Conservation (phyloP, 2,797 vertebrate species). For the Crocidura indochinensis region DNA sequence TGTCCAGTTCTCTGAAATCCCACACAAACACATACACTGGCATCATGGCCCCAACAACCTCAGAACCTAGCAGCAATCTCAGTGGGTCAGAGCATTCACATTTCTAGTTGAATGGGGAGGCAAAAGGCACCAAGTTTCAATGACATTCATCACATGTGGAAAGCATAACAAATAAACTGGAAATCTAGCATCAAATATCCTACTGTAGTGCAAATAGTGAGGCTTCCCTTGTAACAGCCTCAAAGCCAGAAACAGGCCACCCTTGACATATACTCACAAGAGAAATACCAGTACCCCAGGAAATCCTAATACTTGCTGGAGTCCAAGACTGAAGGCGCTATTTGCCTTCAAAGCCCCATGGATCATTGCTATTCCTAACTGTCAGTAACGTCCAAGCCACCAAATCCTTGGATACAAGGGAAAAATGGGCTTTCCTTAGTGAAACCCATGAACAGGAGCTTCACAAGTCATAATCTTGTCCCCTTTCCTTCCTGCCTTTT, state of each 20-base stretch:
- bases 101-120: too few relatives aligned
- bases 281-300: accelerated
- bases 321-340: not conserved
- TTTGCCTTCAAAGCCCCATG: not conserved
- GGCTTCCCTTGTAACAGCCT: not conserved
- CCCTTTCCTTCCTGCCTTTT: not conserved
- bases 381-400: not conserved
- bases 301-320: not conserved
- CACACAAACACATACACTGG: too few relatives aligned
- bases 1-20: too few relatives aligned
- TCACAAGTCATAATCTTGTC: not conserved
- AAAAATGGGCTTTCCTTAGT: not conserved
- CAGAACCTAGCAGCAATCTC: too few relatives aligned
- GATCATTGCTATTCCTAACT: not conserved
- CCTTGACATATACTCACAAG: accelerated
- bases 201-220: accelerated
- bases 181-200: accelerated
- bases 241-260: not conserved
- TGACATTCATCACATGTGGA: not conserved
- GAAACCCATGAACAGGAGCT: not conserved
- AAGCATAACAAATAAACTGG: accelerated
- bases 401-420: not conserved
- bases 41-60: too few relatives aligned
- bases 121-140: not conserved
- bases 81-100: too few relatives aligned